Base-by-base conservation (phyloP, 2,113 vertebrate genomes). In the Nesoenas mayeri region DNA sequence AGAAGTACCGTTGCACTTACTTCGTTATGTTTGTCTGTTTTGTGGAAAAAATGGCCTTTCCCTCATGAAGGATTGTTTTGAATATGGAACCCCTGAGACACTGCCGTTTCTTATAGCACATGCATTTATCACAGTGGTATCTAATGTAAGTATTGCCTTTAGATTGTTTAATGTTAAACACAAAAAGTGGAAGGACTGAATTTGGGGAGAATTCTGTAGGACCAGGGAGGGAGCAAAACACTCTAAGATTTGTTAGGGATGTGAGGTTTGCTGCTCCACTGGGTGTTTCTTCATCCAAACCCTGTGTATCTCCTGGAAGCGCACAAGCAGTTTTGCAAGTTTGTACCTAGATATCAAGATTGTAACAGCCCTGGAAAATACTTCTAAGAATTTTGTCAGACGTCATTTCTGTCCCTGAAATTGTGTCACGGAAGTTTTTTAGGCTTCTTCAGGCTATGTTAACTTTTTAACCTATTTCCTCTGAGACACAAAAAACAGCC, bases 51-150 rank as follows among this genome's bases (percentile, higher is more conserved):
- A 99, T 74, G 99, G 99, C 87, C 99, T 99, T 96, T 99, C 99
- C 77, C 99, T 99, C 95, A 99, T 99, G 99, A 99, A 99, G 98
- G 99, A 99, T 96, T 99, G 99, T 96, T 99, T 99, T 67, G 99
- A 99, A 97, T 98, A 98, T 3, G 99, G 99, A 77, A 98, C 97
- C 18, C 99, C 99, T 1, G 99, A 99, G 97, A 99, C 98, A 32
- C 98, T 99, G 91, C 99, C 99, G 6, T 99, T 99, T 97, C 98
- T 99, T 84, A 99, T 99, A 97, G 99, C 99, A 79, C 99, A 99
- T 88, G 99, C 99, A 36, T 99, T 99, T 97, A 99, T 99, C 98
- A 99, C 99, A 91, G 99, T 99, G 94, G 99, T 99, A 88, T 99
- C 99, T 93, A 99, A 99, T 88, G 99, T 99, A 98, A 99, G 99